phyloP scores from a whole-genome alignment of 2,888 invertebrate genomes.

The Amblyjoppa proteus region DNA sequence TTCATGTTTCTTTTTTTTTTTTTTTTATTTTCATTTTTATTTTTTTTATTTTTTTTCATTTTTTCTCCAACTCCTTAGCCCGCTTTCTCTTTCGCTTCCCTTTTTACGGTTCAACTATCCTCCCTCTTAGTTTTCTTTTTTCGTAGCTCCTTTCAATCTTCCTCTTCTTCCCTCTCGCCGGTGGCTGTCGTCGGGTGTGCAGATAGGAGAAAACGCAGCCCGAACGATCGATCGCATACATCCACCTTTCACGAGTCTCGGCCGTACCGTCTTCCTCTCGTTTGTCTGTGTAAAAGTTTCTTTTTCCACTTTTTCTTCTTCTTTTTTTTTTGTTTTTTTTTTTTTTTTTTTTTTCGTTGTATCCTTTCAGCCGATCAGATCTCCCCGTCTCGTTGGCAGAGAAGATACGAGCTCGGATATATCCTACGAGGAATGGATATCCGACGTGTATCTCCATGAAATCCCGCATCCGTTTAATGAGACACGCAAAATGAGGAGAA shows the following conservation, averaged over 20 bases:
- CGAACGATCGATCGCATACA: slow-evolving; percentile 30
- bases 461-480: no score
- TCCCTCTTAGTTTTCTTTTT: neutral
- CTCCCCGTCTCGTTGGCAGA: neutral
- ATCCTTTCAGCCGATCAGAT: neutral
- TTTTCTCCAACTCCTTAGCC: neutral
- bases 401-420: neutral
- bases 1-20: neutral
- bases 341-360: neutral
- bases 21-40: neutral
- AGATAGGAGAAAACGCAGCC: slow-evolving; percentile 1
- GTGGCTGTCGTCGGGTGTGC: neutral
- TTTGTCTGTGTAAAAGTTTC: slow-evolving; percentile 3
- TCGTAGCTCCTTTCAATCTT: slow-evolving; percentile 13
- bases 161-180: slow-evolving; percentile 6
- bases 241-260: neutral
- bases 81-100: slow-evolving; percentile 8
- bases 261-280: neutral
- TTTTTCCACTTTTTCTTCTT: neutral
- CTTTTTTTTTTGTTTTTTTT: neutral
- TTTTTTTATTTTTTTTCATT: neutral
- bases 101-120: slow-evolving; percentile 11
- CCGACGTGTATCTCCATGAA: no score
- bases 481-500: no score
- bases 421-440: neutral